Evolutionary conservation across 2,888 invertebrate species (phyloP).

Genomic region (Drosophila meridionalis): DNA sequence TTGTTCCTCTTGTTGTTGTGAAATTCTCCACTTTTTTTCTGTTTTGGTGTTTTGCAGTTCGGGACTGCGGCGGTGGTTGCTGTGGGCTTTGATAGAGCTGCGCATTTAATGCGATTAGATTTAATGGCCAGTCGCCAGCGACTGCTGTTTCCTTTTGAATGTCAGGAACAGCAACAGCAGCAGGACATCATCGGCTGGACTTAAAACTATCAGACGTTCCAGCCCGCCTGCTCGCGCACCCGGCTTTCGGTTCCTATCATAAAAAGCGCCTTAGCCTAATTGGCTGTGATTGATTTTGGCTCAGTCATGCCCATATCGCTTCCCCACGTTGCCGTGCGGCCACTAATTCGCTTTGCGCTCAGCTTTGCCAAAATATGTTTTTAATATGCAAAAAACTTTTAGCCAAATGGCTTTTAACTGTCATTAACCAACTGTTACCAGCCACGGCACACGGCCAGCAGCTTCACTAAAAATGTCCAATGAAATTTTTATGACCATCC

Average conservation of each 20-base stretch:
- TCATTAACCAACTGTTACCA: slow-evolving; percentile 78
- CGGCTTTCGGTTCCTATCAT: slow-evolving; percentile 37
- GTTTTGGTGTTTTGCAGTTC: slow-evolving; percentile 22
- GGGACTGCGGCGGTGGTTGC: slow-evolving; percentile 48
- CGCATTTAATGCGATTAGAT: slow-evolving; percentile 82
- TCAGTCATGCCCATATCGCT: slow-evolving; percentile 11
- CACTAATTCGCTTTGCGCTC: slow-evolving; percentile 57
- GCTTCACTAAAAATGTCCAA: slow-evolving; percentile 69
- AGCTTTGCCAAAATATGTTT: slow-evolving; percentile 65
- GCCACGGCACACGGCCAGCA: slow-evolving; percentile 26
- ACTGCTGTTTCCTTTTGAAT: slow-evolving; percentile 41
- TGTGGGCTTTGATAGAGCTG: slow-evolving; percentile 40
- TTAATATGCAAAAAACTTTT: slow-evolving; percentile 77
- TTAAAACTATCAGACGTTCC: slow-evolving; percentile 65
- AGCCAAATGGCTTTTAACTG: slow-evolving; percentile 78
- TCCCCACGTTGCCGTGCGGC: neutral
- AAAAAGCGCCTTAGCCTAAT: slow-evolving; percentile 77
- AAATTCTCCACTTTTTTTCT: slow-evolving; percentile 13
- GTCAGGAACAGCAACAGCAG: slow-evolving; percentile 52
- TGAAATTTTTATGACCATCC: slow-evolving; percentile 76
- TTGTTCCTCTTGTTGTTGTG: slow-evolving; percentile 24
- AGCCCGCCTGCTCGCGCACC: neutral
- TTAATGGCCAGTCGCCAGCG: slow-evolving; percentile 72
- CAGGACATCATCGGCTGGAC: slow-evolving; percentile 56
- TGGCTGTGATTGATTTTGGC: slow-evolving; percentile 71